Conservation (phyloP, 2,113 vertebrate species). For the Silurus asotus region DNA sequence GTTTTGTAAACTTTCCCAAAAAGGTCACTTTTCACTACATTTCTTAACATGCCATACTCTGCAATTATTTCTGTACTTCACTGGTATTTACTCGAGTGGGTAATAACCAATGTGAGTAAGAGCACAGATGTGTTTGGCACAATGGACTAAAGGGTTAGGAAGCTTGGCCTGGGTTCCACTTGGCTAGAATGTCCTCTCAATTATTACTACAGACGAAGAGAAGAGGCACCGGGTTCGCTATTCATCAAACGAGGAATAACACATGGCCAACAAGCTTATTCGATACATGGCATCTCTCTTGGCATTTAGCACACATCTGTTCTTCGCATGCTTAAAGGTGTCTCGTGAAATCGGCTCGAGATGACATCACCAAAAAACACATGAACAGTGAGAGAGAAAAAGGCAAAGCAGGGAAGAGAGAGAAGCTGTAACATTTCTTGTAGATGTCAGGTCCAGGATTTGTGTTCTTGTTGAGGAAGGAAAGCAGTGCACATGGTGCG, state of each 20-base stretch:
- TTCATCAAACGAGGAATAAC: not conserved
- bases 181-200: not conserved
- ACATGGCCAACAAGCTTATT: not conserved
- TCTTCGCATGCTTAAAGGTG: constrained; percentile 27
- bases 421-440: constrained; percentile 1
- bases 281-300: constrained; percentile 4
- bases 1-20: constrained; percentile 5
- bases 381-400: not conserved
- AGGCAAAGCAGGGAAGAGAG: not conserved
- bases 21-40: constrained; percentile 17
- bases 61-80: constrained; percentile 13
- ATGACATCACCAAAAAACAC: constrained; percentile 38
- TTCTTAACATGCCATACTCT: not conserved
- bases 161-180: constrained; percentile 21
- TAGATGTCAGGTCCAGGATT: constrained; percentile 13
- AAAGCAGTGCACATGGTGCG: constrained; percentile 59
- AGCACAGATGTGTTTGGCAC: constrained; percentile 24
- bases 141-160: not conserved
- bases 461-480: constrained; percentile 21
- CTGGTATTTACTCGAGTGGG: constrained; percentile 11
- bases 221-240: not conserved
- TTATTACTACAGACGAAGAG: constrained; percentile 4
- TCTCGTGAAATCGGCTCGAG: constrained; percentile 22
- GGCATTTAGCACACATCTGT: constrained; percentile 33
- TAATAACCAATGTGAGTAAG: constrained; percentile 23